Evolutionary conservation across 92 coral and sea anemone species (phyloP).

Genomic region (Isaurus tuberculatus): DNA sequence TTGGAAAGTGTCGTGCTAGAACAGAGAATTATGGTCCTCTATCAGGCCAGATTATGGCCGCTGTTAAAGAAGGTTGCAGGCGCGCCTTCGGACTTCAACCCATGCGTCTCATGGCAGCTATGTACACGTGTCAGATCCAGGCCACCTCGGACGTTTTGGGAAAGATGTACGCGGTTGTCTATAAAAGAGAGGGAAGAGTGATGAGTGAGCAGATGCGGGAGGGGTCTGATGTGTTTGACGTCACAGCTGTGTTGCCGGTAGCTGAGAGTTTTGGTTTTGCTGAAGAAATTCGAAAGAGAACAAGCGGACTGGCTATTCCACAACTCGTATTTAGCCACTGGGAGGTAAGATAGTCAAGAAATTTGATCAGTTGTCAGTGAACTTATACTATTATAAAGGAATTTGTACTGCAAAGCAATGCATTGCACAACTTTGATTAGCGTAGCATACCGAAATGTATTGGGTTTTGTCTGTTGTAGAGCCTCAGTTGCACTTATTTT

Average conservation of each 20-base stretch:
- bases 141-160: slow-evolving; percentile 97
- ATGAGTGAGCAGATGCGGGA: slow-evolving; percentile 95
- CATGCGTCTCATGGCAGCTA: slow-evolving; percentile 97
- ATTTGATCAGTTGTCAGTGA: too few relatives aligned
- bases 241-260: slow-evolving; percentile 95
- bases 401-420: too few relatives aligned
- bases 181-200: slow-evolving; percentile 95
- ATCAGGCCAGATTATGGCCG: slow-evolving; percentile 97
- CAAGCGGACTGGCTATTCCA: slow-evolving; percentile 97
- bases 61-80: slow-evolving; percentile 98
- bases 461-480: too few relatives aligned
- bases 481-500: too few relatives aligned
- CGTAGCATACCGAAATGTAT: too few relatives aligned
- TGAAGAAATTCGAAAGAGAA: slow-evolving; percentile 93
- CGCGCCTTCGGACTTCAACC: slow-evolving; percentile 94
- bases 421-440: too few relatives aligned
- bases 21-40: slow-evolving; percentile 72
- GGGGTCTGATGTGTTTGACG: slow-evolving; percentile 97
- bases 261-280: slow-evolving; percentile 99
- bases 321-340: slow-evolving; percentile 97
- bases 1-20: neutral
- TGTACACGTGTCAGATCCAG: slow-evolving; percentile 99
- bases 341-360: slow-evolving; percentile 73
- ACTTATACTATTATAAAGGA: too few relatives aligned
- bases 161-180: slow-evolving; percentile 95